Conservation (phyloP, 2,888 invertebrate species). For the Drosophila melanosoma region DNA sequence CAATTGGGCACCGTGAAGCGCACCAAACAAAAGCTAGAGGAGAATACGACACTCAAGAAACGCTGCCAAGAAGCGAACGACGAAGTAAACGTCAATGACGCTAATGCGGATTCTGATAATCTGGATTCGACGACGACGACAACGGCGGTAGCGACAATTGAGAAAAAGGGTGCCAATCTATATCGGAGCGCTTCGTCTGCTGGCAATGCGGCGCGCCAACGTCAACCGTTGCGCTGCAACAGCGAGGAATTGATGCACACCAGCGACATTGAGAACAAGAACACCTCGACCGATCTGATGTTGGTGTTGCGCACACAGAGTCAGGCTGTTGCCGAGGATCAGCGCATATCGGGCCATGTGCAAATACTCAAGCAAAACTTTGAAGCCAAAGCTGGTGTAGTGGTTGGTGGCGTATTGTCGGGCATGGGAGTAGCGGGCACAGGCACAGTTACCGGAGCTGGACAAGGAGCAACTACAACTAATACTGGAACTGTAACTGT, state of each 20-base stretch:
- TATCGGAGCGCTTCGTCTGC: constrained; percentile 83
- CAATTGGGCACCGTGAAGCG: constrained; percentile 88
- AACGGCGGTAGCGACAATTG: background rate
- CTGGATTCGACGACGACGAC: constrained; percentile 11
- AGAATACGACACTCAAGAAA: constrained; percentile 83
- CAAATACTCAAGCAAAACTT: constrained; percentile 94
- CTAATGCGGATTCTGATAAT: constrained; percentile 25
- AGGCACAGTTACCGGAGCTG: constrained; percentile 9
- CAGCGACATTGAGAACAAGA: constrained; percentile 82
- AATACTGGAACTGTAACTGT: background rate
- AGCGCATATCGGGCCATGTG: constrained; percentile 89
- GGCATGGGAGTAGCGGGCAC: constrained; percentile 17
- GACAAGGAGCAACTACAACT: background rate
- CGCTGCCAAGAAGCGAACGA: constrained; percentile 80
- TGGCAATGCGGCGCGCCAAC: constrained; percentile 73
- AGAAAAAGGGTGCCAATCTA: constrained; percentile 74
- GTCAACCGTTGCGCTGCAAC: constrained; percentile 83
- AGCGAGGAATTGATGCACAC: constrained; percentile 84
- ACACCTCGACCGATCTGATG: constrained; percentile 57
- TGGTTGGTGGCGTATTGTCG: constrained; percentile 33
- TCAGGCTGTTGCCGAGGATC: constrained; percentile 70
- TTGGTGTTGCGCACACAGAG: constrained; percentile 76
- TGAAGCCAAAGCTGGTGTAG: constrained; percentile 89
- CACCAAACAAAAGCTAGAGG: constrained; percentile 89
- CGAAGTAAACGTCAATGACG: constrained; percentile 10